Evolutionary conservation across 2,888 invertebrate genomes (phyloP).

Genomic region (Glyphotaelius pellucidus): DNA sequence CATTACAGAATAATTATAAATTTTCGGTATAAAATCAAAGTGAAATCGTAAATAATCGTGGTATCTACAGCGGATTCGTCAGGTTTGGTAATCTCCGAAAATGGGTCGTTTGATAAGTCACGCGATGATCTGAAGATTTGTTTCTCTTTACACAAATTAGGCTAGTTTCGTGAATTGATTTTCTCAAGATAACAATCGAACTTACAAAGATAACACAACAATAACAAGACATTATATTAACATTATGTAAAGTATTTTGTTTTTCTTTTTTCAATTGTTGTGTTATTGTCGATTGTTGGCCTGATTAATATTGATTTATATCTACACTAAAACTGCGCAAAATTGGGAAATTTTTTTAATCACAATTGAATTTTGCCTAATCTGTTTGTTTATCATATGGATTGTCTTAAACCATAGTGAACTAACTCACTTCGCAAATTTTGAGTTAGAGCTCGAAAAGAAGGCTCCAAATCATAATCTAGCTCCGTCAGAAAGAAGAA

Average conservation of each 20-base stretch:
- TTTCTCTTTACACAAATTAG: background rate
- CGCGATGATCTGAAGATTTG: background rate
- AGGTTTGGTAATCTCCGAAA: background rate
- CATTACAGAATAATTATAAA: background rate
- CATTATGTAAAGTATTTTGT: background rate
- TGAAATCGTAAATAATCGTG: background rate
- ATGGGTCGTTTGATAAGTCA: background rate
- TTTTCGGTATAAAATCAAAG: background rate
- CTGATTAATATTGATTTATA: background rate
- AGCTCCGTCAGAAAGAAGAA: no score
- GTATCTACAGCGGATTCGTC: background rate
- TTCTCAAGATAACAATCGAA: background rate
- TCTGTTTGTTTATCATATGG: background rate
- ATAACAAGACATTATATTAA: background rate
- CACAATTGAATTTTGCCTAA: background rate
- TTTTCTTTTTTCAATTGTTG: no score
- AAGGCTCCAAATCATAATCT: no score
- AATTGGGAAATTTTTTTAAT: no score
- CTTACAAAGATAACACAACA: background rate
- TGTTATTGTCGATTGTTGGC: background rate
- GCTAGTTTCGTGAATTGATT: background rate
- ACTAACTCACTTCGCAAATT: no score
- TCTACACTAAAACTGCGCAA: no score
- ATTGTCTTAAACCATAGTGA: no score
- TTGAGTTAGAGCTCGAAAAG: no score